Conservation (phyloP, 2,888 invertebrate species). For the Pheosia tremula region DNA sequence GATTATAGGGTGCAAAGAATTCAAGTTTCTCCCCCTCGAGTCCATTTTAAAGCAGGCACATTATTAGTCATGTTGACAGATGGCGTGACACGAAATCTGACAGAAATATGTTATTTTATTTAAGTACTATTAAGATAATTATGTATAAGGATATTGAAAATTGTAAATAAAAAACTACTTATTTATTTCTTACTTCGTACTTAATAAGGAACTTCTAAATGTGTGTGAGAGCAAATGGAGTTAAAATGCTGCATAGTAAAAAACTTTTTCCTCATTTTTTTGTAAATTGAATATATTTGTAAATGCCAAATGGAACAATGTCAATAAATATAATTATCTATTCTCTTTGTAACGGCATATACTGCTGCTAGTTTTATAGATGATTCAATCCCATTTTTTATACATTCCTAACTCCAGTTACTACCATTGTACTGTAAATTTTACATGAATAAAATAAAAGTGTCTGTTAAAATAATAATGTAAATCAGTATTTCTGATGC, state of each 20-base stretch:
- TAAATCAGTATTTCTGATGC: neutral
- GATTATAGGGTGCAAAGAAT: conserved; percentile 12
- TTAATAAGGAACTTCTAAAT: conserved; percentile 47
- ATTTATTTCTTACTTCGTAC: conserved; percentile 66
- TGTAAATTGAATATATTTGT: neutral
- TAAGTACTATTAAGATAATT: neutral
- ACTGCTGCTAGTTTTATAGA: no score
- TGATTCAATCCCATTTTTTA: no score
- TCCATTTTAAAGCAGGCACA: neutral
- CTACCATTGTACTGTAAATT: no score
- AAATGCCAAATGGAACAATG: no score
- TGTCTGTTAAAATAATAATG: neutral
- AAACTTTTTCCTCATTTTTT: neutral
- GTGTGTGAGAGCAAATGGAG: conserved; percentile 19
- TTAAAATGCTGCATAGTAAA: neutral
- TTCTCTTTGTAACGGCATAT: no score
- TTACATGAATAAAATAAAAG: no score
- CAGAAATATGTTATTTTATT: conserved; percentile 16
- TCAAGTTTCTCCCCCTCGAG: conserved; percentile 21
- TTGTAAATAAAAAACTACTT: conserved; percentile 48
- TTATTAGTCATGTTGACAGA: conserved; percentile 26
- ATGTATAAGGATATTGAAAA: conserved; percentile 12
- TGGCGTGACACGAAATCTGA: conserved; percentile 22
- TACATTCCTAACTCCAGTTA: no score
- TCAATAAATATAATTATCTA: no score